Percentiles rank a stretch among this genome's conserved stretches.
Conservation (phyloP, 2,113 vertebrate species). For the Tauraco erythrolophus region DNA sequence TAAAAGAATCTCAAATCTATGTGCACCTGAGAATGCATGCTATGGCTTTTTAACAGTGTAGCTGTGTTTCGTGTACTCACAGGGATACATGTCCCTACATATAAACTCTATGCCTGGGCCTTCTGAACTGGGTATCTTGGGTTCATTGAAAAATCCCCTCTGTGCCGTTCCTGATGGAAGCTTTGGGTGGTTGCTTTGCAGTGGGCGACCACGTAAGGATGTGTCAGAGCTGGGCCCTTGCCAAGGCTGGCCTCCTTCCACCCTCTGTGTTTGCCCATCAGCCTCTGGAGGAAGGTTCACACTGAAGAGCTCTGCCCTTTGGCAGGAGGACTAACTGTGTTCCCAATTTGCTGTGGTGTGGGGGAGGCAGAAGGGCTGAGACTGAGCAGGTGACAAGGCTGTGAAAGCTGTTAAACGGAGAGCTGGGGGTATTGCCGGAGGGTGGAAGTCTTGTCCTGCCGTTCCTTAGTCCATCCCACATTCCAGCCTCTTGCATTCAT, state of each 20-base stretch:
- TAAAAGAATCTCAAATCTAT: neutral
- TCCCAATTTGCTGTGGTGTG: neutral
- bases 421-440: neutral
- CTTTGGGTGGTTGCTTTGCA: neutral
- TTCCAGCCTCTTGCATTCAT: conserved; percentile 74
- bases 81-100: neutral
- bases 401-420: neutral
- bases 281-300: neutral
- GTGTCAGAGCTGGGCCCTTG: neutral
- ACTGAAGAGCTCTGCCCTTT: neutral
- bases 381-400: neutral
- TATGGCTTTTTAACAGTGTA: neutral
- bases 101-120: neutral
- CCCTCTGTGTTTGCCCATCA: neutral
- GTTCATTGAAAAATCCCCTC: neutral
- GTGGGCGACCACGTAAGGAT: neutral
- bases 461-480: conserved; percentile 37
- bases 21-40: neutral
- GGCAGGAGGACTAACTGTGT: neutral
- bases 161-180: accelerated
- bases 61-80: neutral
- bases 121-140: neutral
- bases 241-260: neutral
- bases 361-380: neutral
- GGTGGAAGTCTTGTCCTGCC: conserved; percentile 17